Percentiles rank a stretch among this genome's conserved stretches.
These are phyloP conservation scores for Tigriopus californicus DNA, from an alignment of 2,888 invertebrate species.

Conservation along the genomic window DNA sequence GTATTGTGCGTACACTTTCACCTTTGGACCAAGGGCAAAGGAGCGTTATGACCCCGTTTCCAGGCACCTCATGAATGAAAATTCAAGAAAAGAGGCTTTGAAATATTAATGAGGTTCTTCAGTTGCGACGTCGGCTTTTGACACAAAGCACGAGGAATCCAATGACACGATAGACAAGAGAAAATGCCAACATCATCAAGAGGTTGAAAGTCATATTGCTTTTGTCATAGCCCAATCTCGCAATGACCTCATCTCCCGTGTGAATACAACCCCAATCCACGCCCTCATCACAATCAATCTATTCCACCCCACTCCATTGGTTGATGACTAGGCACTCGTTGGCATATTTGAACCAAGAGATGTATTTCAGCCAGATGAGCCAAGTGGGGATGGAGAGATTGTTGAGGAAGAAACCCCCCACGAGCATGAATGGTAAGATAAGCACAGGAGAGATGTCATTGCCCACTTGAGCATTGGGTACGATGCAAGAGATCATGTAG, in stretches of 20 bases:
- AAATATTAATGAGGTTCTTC: too few species aligned
- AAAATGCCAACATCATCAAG: background rate
- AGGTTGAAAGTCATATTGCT: background rate
- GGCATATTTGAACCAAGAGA: slow-evolving; percentile 71
- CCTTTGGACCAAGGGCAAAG: too few species aligned
- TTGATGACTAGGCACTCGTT: slow-evolving; percentile 62
- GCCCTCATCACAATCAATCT: slow-evolving; percentile 34
- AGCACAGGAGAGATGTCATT: slow-evolving; percentile 75
- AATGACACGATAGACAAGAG: background rate
- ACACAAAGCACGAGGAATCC: background rate
- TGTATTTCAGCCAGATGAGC: slow-evolving; percentile 46
- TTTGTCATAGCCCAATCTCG: background rate
- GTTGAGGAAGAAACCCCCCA: slow-evolving; percentile 36
- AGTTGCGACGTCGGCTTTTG: background rate
- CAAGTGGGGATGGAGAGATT: slow-evolving; percentile 10
- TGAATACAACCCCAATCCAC: slow-evolving; percentile 28
- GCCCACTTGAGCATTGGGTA: slow-evolving; percentile 65
- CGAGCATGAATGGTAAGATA: slow-evolving; percentile 77
- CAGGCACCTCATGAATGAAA: too few species aligned
- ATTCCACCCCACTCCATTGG: slow-evolving; percentile 56
- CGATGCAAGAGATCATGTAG: slow-evolving; percentile 72
- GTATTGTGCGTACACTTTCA: too few species aligned
- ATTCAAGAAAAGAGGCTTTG: too few species aligned
- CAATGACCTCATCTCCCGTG: background rate
- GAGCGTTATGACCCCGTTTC: too few species aligned